Evolutionary conservation across 2,113 vertebrate species (phyloP).

Genomic region (Menidia beryllina): DNA sequence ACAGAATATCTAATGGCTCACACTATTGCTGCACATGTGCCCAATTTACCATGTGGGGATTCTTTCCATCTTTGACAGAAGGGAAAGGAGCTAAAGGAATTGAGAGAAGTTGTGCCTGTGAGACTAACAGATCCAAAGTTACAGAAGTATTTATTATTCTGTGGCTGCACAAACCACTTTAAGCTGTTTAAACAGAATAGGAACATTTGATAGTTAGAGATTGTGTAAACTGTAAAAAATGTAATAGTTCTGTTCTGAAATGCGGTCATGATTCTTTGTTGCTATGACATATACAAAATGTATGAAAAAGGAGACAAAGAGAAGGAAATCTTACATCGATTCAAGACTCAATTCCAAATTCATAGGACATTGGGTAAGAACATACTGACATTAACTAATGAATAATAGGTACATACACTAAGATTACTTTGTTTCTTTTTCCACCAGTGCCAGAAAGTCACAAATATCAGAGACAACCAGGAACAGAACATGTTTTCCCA

Average conservation of each 20-base stretch:
- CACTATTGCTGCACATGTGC: conserved; percentile 75
- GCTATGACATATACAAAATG: not conserved
- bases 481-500: not conserved
- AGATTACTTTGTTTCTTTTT: not conserved
- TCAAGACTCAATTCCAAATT: not conserved
- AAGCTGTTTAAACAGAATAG: conserved; percentile 34
- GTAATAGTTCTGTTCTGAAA: not conserved
- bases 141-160: conserved; percentile 57
- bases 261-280: not conserved
- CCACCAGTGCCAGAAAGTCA: not conserved
- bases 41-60: conserved; percentile 56
- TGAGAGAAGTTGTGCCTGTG: conserved; percentile 12
- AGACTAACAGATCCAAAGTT: conserved; percentile 49
- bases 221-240: conserved; percentile 38
- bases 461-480: not conserved
- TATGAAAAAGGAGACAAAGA: not conserved
- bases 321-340: not conserved
- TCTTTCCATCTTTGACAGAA: conserved; percentile 50
- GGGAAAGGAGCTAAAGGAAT: not conserved
- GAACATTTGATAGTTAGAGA: conserved; percentile 30
- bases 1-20: conserved; percentile 80
- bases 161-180: conserved; percentile 50
- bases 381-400: not conserved
- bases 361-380: not conserved
- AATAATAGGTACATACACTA: not conserved